Evolutionary conservation across 2,113 vertebrate genomes (phyloP).

Genomic region (cat (Felis catus)): F.catus_Fca126_mat1.0 CM031415.1:79375501-79376000

Average conservation of each 20-base stretch:
- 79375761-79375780: conserved; percentile 37
- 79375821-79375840: too few relatives aligned
- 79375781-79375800: not conserved
- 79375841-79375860: not conserved
- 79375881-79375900: not conserved
- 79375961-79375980: not conserved
- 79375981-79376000: not conserved
- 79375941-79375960: not conserved
- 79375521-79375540: not conserved
- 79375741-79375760: not conserved
- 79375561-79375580: conserved; percentile 25
- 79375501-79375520: not conserved
- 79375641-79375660: conserved; percentile 67
- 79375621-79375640: conserved; percentile 49
- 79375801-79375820: too few relatives aligned
- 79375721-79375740: not conserved
- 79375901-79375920: not conserved
- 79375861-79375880: not conserved
- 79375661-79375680: conserved; percentile 61
- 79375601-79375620: conserved; percentile 56
- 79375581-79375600: conserved; percentile 55
- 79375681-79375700: not conserved
- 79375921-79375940: not conserved
- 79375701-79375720: conserved; percentile 19
- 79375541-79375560: not conserved